Evolutionary conservation across 2,888 invertebrate species (phyloP), one percentile per base, ranked within the genome.

Genomic region (Troglohyphantes excavatus): DNA sequence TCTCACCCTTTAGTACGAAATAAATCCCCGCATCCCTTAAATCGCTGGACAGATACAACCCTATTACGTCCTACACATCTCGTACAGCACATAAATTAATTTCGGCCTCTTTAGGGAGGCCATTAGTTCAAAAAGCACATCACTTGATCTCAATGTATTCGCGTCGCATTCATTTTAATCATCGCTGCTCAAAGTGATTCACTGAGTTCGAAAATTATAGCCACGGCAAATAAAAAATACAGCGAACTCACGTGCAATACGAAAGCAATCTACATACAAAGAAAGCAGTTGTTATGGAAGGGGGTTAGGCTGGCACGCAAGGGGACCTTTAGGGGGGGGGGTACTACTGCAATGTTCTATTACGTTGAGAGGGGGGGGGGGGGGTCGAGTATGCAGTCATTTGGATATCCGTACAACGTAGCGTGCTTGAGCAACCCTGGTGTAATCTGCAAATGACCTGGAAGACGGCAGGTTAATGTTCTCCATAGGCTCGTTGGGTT

Each of bases 391-490:
- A 82, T 67, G 59, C 65, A 82, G 82, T 88, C 81, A 88, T 88
- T 88, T 88, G 79, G 86, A 61, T 79, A 78, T 86, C 67, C 26
- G 82, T 61, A 59, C 43, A 72, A 43, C 82, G 33, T 67, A 59
- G 79, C 75, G 73, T 82, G 88, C 75, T 29, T 33, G 39, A 59
- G 81, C 81, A 76, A 63, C 63, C 79, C 72, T 82, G 33, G 59
- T 88, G 88, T 82, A 88, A 88, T 88, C 78, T 83, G 70, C 89
- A 89, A 89, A 89, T 89, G 83, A 89, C 89, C 83, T 83, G 83
- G 53, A 89, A 89, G 88, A 87, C 65, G 79, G 72, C 70, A 76
- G 83, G 89, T 83, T 89, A 89, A 89, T 89, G 81, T 83, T 89
- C 76, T 83, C 89, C 70, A 70, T 61, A 75, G 89, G 81, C 81